Base-by-base conservation (phyloP, 2,113 vertebrate species). In the Nipponia nippon region DNA sequence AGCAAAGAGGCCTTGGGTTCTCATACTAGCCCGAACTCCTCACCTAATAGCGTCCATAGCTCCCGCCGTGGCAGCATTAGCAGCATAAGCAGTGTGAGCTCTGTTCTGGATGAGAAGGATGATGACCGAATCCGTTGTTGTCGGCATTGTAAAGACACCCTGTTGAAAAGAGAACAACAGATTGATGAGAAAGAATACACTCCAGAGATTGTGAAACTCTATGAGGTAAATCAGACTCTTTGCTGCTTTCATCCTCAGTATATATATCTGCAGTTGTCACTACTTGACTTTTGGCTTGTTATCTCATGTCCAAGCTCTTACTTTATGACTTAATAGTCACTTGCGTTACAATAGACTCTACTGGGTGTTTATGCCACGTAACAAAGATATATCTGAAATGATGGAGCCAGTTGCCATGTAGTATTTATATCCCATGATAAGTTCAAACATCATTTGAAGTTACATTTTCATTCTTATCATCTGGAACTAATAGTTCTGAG, bases 101-200 rank as follows among this genome's bases (percentile, higher is more conserved):
- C 99, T 0, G 98, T 99, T 63, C 90, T 99, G 96, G 99, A 99
- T 29, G 99, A 99, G 80, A 99, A 99, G 83, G 99, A 99, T 0
- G 99, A 99, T 6, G 99, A 99, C 69, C 98, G 98, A 59, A 99
- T 99, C 87, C 99, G 99, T 84, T 99, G 99, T 84, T 99, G 99
- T 67, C 97, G 47, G 50, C 99, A 99, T 96, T 99, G 99, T 96
- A 99, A 99, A 98, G 99, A 99, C 75, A 99, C 98, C 0, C 97
- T 99, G 84, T 89, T 99, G 75, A 99, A 99, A 97, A 98, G 98
- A 67, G 99, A 99, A 94, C 98, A 98, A 89, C 99, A 99, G 97
- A 98, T 99, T 63, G 99, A 99, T 15, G 99, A 99, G 97, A 99
- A 97, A 58, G 99, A 99, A 38, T 97, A 98, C 42, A 96, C 98